Percentiles rank a stretch among this genome's conserved stretches.
Conservation (phyloP, 2,888 invertebrate genomes). For the Torymus texanus region DNA sequence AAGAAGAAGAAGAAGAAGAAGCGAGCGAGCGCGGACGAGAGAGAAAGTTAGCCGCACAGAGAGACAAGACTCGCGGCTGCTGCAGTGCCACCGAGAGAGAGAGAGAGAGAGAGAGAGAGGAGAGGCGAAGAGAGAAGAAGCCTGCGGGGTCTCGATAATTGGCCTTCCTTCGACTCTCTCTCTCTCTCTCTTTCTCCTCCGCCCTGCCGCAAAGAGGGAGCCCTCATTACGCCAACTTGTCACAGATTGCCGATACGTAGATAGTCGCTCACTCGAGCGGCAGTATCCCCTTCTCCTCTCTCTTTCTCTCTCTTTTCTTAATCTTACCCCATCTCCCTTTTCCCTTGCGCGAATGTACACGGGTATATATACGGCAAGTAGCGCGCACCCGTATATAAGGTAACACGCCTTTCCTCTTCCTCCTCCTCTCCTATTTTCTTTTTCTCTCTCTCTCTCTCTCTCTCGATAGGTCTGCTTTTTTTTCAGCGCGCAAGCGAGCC, state of each 20-base stretch:
- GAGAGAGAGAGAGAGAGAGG: background rate
- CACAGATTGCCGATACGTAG: conserved; percentile 69
- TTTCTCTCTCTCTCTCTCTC: conserved; percentile 15
- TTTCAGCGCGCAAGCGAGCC: no score
- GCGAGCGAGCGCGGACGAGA: background rate
- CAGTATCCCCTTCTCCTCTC: conserved; percentile 38
- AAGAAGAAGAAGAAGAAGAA: no score
- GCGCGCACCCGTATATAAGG: no score
- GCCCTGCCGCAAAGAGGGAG: conserved; percentile 61
- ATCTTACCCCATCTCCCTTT: conserved; percentile 29
- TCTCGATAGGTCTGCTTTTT: no score
- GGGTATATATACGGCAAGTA: background rate
- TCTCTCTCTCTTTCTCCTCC: conserved; percentile 32
- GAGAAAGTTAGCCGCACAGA: conserved; percentile 1
- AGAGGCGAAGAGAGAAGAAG: conserved; percentile 59
- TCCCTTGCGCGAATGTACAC: conserved; percentile 6
- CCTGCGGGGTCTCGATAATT: conserved; percentile 62
- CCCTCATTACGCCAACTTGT: conserved; percentile 71
- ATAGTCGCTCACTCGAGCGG: conserved; percentile 62
- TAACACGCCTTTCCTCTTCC: background rate
- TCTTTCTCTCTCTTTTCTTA: conserved; percentile 39
- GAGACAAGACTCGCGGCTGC: conserved; percentile 25
- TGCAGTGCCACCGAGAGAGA: conserved; percentile 33
- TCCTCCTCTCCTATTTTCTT: background rate
- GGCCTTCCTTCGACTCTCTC: conserved; percentile 59